These are phyloP conservation scores for Percina caprodes DNA, from an alignment of 2,113 vertebrate genomes.

Conservation along the genomic window DNA sequence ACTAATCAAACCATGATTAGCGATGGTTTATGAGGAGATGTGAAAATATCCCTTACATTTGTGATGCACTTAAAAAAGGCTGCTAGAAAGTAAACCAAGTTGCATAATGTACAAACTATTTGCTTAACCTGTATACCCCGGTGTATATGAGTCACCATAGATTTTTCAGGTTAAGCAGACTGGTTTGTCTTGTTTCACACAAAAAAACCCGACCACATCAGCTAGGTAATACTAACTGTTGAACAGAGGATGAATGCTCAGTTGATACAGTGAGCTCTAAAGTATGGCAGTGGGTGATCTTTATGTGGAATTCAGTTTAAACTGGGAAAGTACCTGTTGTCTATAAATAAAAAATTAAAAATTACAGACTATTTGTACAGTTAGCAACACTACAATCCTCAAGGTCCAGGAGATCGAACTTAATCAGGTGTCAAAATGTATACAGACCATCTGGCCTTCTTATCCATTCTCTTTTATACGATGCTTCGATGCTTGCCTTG, in stretches of 20 bases:
- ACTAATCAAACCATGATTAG: neutral
- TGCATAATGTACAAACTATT: neutral
- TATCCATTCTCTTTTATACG: neutral
- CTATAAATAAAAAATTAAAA: too few species aligned
- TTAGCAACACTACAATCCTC: too few species aligned
- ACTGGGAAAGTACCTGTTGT: neutral
- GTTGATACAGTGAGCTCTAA: neutral
- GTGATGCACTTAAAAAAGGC: neutral
- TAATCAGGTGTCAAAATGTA: neutral
- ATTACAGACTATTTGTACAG: too few species aligned
- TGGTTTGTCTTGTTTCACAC: neutral
- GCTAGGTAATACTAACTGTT: neutral
- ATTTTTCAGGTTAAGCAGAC: neutral
- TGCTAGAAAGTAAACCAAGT: neutral
- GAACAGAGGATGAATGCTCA: neutral
- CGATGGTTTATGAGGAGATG: neutral
- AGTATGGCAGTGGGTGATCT: neutral
- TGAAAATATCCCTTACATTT: neutral
- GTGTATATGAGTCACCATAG: neutral
- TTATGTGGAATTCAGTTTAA: neutral
- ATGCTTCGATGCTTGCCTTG: conserved; percentile 59
- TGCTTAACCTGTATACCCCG: too few species aligned
- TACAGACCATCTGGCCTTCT: neutral
- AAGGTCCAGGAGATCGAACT: too few species aligned
- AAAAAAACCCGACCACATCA: neutral